These are phyloP conservation scores for Ennomos erosarius DNA, from an alignment of 2,888 invertebrate species.

Conservation along the genomic window DNA sequence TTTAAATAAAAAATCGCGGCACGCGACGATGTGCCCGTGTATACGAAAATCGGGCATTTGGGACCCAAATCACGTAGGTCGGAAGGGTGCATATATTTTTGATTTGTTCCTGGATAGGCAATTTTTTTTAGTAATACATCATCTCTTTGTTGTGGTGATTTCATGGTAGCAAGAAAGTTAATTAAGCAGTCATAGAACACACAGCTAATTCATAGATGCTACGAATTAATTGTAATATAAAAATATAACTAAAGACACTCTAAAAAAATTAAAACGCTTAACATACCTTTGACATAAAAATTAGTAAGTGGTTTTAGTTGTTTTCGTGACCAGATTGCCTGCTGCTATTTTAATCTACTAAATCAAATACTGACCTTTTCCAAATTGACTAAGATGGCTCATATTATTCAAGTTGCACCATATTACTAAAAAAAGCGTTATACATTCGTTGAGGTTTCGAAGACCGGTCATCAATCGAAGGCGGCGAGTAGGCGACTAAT, in stretches of 20 bases:
- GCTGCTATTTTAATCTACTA: too few relatives aligned
- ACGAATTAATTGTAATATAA: too few relatives aligned
- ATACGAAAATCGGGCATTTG: conserved; percentile 75
- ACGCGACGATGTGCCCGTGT: conserved; percentile 75
- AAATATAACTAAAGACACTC: too few relatives aligned
- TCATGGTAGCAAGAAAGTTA: conserved; percentile 32
- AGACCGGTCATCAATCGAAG: conserved; percentile 13
- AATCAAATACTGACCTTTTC: too few relatives aligned
- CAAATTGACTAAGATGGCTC: too few relatives aligned
- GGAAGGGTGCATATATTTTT: conserved; percentile 85
- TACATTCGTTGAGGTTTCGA: conserved; percentile 8
- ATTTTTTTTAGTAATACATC: conserved; percentile 72
- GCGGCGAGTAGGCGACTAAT: conserved; percentile 28
- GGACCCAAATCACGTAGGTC: conserved; percentile 76
- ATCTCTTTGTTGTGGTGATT: conserved; percentile 55
- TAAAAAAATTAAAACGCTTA: too few relatives aligned
- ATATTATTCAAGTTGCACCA: not conserved
- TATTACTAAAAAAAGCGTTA: conserved; percentile 7
- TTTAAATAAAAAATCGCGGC: conserved; percentile 83
- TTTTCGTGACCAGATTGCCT: too few relatives aligned
- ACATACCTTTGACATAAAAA: too few relatives aligned
- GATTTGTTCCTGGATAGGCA: conserved; percentile 80
- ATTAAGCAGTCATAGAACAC: conserved; percentile 34
- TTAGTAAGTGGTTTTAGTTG: too few relatives aligned
- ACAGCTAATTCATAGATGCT: not conserved